Conservation (phyloP, 2,888 invertebrate genomes). For the Bugula neritina region DNA sequence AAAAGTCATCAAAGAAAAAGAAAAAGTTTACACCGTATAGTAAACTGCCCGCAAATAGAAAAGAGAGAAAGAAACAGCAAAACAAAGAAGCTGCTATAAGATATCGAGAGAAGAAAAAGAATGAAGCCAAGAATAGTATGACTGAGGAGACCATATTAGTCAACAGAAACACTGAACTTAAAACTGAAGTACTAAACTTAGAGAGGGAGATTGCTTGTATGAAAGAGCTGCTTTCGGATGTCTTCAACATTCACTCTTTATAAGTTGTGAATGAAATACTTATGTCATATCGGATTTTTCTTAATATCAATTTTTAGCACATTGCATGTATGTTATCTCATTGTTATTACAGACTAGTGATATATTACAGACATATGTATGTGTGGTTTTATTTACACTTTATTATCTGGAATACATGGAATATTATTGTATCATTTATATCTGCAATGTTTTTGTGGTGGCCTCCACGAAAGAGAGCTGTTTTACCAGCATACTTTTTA, state of each 20-base stretch:
- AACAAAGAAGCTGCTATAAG: conserved; percentile 26
- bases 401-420: too few relatives aligned
- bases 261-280: not conserved
- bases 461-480: too few relatives aligned
- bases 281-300: too few relatives aligned
- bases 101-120: conserved; percentile 9
- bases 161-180: not conserved
- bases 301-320: too few relatives aligned
- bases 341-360: too few relatives aligned
- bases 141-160: not conserved
- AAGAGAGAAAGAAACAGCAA: conserved; percentile 25
- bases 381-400: too few relatives aligned
- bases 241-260: conserved; percentile 25
- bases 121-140: not conserved
- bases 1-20: not conserved
- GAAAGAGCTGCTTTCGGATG: conserved; percentile 27
- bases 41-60: conserved; percentile 2
- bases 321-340: too few relatives aligned
- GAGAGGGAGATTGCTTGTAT: conserved; percentile 6
- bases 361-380: too few relatives aligned
- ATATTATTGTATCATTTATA: too few relatives aligned
- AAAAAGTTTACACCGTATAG: not conserved
- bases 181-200: conserved; percentile 20
- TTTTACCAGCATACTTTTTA: too few relatives aligned
- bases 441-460: too few relatives aligned